Conservation (phyloP, 2,888 invertebrate genomes). For the Melieria crassipennis region DNA sequence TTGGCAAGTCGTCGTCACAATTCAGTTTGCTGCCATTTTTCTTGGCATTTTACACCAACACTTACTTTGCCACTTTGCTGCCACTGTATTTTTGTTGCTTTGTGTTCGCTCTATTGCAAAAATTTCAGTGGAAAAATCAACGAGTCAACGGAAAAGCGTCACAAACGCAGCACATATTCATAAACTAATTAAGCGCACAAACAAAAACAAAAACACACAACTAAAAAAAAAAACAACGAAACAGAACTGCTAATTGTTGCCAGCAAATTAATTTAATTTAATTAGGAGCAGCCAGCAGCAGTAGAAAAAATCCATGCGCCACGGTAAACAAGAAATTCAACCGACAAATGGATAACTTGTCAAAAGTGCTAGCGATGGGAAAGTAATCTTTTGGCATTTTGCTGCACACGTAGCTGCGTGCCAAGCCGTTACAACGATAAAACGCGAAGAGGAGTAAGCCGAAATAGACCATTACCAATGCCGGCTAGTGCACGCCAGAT, state of each 20-base stretch:
- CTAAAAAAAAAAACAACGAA: conserved; percentile 25
- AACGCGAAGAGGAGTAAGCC: too few relatives aligned
- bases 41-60: neutral
- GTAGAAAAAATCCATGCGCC: too few relatives aligned
- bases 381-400: too few relatives aligned
- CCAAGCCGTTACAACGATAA: too few relatives aligned
- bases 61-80: conserved; percentile 6
- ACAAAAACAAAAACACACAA: conserved; percentile 20
- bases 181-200: conserved; percentile 16
- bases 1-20: neutral
- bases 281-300: neutral
- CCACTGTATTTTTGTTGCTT: conserved; percentile 1
- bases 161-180: conserved; percentile 7
- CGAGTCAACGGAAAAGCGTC: neutral
- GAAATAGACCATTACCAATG: too few relatives aligned
- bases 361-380: too few relatives aligned
- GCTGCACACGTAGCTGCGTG: too few relatives aligned
- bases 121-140: conserved; percentile 15
- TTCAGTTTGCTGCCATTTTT: conserved; percentile 8
- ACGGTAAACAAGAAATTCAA: too few relatives aligned
- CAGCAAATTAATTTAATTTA: conserved; percentile 31
- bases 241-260: conserved; percentile 13
- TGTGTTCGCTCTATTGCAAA: neutral
- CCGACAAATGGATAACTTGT: too few relatives aligned
- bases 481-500: too few relatives aligned